These are phyloP conservation scores for Nowickia ferox DNA, from an alignment of 2,888 invertebrate genomes.

Conservation along the genomic window DNA sequence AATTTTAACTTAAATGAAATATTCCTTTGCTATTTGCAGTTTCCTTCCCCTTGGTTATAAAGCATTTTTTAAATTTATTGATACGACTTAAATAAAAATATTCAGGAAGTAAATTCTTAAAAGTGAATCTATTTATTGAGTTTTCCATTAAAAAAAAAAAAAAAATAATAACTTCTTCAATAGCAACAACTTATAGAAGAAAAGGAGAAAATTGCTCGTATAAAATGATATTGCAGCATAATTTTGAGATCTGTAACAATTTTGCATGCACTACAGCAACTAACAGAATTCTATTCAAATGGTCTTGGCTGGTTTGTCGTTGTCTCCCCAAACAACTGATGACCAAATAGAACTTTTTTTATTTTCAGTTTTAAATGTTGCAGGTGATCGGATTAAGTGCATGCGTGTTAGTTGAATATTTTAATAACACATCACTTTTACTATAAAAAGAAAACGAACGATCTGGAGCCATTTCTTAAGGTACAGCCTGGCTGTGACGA, in stretches of 20 bases:
- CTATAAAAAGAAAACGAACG: slow-evolving; percentile 32
- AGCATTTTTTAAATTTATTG: slow-evolving; percentile 10
- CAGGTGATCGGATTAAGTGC: slow-evolving; percentile 57
- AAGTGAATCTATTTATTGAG: slow-evolving; percentile 59
- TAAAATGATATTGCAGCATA: slow-evolving; percentile 46
- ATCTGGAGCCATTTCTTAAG: no score
- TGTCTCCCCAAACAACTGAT: neutral
- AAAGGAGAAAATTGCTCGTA: neutral
- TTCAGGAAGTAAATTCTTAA: slow-evolving; percentile 59
- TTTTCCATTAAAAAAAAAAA: neutral
- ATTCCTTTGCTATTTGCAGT: neutral
- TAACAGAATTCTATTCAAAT: slow-evolving; percentile 9
- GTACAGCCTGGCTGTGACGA: no score
- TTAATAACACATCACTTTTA: slow-evolving; percentile 57
- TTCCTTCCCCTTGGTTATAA: slow-evolving; percentile 5
- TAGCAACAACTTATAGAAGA: neutral
- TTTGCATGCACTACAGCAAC: slow-evolving; percentile 50
- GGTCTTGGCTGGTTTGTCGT: neutral
- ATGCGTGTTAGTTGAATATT: slow-evolving; percentile 62
- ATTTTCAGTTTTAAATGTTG: slow-evolving; percentile 20
- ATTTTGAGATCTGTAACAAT: slow-evolving; percentile 40
- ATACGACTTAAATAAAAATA: slow-evolving; percentile 24
- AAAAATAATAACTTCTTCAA: neutral
- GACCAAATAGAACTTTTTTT: slow-evolving; percentile 18
- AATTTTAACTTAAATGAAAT: neutral